Evolutionary conservation across 2,113 vertebrate species (phyloP).

Genomic region (Myodes glareolus): DNA sequence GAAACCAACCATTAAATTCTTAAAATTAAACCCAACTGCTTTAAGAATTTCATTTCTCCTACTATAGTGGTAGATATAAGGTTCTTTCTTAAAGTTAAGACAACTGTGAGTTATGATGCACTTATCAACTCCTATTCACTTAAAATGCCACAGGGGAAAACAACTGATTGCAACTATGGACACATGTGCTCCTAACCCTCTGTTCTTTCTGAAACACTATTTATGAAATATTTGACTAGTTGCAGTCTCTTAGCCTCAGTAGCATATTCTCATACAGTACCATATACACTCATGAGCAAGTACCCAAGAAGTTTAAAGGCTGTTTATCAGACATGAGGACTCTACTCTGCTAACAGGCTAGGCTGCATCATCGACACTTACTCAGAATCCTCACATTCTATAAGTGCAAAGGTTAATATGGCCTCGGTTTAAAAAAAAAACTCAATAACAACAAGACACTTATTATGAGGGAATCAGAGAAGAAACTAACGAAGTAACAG

Average conservation of each 20-base stretch:
- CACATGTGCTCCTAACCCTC: background rate
- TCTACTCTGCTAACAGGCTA: background rate
- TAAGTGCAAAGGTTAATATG: conserved; percentile 45
- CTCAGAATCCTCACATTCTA: conserved; percentile 39
- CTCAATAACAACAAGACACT: conserved; percentile 55
- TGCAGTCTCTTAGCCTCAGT: conserved; percentile 25
- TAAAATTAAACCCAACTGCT: conserved; percentile 26
- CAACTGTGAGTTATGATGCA: background rate
- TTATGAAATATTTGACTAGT: conserved; percentile 36
- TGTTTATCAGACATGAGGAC: background rate
- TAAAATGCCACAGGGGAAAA: conserved; percentile 7
- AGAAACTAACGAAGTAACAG: conserved; percentile 60
- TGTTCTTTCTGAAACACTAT: conserved; percentile 1
- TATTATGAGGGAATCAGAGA: conserved; percentile 18
- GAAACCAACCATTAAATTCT: background rate
- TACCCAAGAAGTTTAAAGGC: conserved; percentile 27
- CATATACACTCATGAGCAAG: background rate
- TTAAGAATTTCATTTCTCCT: conserved; percentile 21
- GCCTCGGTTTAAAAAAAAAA: background rate
- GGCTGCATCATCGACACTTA: conserved; percentile 3
- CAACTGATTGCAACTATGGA: background rate
- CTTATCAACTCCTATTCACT: conserved; percentile 33
- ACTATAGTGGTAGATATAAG: background rate
- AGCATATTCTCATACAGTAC: background rate
- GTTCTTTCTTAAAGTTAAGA: conserved; percentile 31